Base-by-base conservation (phyloP, 2,113 vertebrate species). In the Solea senegalensis region DNA sequence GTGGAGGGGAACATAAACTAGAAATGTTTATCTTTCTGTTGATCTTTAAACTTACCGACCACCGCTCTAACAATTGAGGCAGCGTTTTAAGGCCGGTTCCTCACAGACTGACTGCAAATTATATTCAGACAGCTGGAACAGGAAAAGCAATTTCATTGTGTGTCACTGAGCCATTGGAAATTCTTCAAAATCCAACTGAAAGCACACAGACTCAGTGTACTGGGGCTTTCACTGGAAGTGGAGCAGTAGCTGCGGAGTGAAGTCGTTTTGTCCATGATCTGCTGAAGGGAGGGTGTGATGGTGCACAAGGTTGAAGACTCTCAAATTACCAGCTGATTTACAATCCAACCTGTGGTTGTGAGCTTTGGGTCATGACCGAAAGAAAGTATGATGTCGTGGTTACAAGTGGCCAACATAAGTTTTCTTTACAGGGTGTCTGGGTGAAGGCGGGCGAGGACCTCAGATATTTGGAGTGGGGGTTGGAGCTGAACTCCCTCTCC, bases 41-140 rank as follows among this genome's bases (percentile, higher is more conserved):
- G 87, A 85, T 85, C 87, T 87, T 87, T 82, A 82, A 89, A 84
- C 83, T 65, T 74, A 87, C 85, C 87, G 71, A 84, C 87, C 87
- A 44, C 85, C 81, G 76, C 40, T 75, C 56, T 15, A 26, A 80
- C 72, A 51, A 72, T 43, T 52, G 72, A 65, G 60, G 66, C 15
- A 21, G 14, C 52, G 27, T 28, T 71, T 78, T 69, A 9, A 52
- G 39, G 44, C 57, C 8, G 61, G 40, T 65, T 78, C 54, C 39
- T 54, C 61, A 15, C 58, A 53, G 51, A 49, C 7, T 21, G 50
- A 16, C 59, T 67, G 48, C 69, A 67, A 27, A 63, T 63, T 66
- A 48, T 48, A 72, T n/a, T 72, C 59, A 56, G 65, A 56, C 66
- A 71, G 71, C 68, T 54, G 44, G 4, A 13, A 39, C 51, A 49